phyloP scores from a whole-genome alignment of 2,888 invertebrate genomes.

The Polydrusus pterygomalis region DNA sequence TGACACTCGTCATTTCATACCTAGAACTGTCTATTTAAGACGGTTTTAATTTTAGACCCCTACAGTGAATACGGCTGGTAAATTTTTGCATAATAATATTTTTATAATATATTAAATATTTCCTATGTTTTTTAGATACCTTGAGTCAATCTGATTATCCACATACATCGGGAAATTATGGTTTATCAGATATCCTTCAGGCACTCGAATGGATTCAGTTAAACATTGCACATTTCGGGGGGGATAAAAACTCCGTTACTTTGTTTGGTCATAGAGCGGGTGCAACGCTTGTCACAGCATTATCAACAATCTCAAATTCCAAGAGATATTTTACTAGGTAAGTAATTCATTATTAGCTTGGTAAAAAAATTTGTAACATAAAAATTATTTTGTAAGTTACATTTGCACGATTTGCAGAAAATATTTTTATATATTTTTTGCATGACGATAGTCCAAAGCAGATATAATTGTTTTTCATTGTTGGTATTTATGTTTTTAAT shows the following conservation, averaged over 20 bases:
- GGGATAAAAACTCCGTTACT: conserved; percentile 85
- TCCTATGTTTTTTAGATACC: conserved; percentile 70
- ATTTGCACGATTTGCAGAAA: too few species aligned
- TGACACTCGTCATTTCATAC: too few species aligned
- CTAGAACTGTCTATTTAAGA: too few species aligned
- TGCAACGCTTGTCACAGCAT: conserved; percentile 86
- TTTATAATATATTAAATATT: background rate
- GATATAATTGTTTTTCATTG: too few species aligned
- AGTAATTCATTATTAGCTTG: background rate
- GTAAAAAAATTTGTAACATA: too few species aligned
- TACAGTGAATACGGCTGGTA: too few species aligned
- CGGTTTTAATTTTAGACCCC: too few species aligned
- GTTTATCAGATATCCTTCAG: conserved; percentile 85
- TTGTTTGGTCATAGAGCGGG: conserved; percentile 89
- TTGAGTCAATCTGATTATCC: conserved; percentile 83
- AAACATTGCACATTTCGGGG: conserved; percentile 90
- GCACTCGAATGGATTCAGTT: conserved; percentile 87
- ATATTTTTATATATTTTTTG: too few species aligned
- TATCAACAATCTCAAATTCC: conserved; percentile 76
- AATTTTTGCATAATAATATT: too few species aligned
- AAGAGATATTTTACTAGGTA: conserved; percentile 79
- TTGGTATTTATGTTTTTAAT: too few species aligned
- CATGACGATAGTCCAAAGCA: too few species aligned
- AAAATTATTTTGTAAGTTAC: too few species aligned
- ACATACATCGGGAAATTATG: conserved; percentile 89